Evolutionary conservation across 2,888 invertebrate species (phyloP).

Genomic region (Actias luna): DNA sequence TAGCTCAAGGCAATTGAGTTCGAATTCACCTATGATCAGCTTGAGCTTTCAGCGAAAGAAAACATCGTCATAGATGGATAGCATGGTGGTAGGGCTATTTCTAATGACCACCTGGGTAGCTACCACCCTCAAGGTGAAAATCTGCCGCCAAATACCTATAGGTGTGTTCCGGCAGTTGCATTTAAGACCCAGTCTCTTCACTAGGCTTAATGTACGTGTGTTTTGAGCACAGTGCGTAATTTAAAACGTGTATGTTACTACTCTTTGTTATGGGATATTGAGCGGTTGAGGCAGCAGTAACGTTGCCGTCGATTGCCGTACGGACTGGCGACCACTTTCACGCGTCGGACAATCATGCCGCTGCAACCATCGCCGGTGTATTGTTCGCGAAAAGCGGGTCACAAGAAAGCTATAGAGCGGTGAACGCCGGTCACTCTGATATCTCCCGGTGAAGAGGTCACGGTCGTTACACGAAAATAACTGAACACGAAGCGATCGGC

Average conservation of each 20-base stretch:
- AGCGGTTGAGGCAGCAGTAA: slow-evolving; percentile 13
- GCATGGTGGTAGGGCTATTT: no score
- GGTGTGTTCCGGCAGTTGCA: no score
- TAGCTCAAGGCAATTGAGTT: no score
- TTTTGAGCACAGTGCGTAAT: no score
- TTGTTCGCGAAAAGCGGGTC: slow-evolving; percentile 81
- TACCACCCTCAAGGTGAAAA: no score
- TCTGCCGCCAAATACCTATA: no score
- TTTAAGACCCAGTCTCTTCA: no score
- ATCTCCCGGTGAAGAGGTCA: slow-evolving; percentile 76
- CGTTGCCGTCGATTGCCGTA: slow-evolving; percentile 23
- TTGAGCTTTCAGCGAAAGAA: no score
- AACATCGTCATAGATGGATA: no score
- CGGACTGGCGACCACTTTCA: slow-evolving; percentile 74
- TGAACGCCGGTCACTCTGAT: slow-evolving; percentile 67
- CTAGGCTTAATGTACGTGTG: no score
- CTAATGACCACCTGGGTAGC: no score
- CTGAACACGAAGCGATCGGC: slow-evolving; percentile 44
- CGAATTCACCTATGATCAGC: no score
- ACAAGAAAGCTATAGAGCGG: slow-evolving; percentile 76
- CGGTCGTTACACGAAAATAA: slow-evolving; percentile 65
- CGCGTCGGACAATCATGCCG: slow-evolving; percentile 46
- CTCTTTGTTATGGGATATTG: slow-evolving; percentile 40
- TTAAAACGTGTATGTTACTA: slow-evolving; percentile 24
- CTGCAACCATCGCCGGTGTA: slow-evolving; percentile 59